Evolutionary conservation across 92 coral and sea anemone genomes (phyloP), one percentile per base, ranked within the genome.

Genomic region (Siderastrea siderea): DNA sequence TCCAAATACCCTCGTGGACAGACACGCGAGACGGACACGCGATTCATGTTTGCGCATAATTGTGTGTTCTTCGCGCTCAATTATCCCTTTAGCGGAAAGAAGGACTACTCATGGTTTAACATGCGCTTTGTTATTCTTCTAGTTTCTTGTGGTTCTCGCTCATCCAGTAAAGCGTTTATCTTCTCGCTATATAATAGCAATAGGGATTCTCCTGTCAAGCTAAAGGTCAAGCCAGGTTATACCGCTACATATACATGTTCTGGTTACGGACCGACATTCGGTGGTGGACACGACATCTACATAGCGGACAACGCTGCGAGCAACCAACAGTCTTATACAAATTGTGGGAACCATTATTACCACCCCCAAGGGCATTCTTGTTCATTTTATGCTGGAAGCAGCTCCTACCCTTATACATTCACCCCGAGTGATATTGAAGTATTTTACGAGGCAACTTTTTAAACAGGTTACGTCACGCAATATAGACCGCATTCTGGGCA

Each of bases 261-360:
- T 19, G 63, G 55, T 43, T 52, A 77, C 57, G 94, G 94, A 11
- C 94, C 94, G 8, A 78, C 90, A 7, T 91, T 91, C 70, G 94
- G 94, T 50, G 54, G 38, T 7, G 92, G 92, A 0, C 84, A 68
- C 61, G 94, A 91, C 47, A 67, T 87, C 9, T 44, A 44, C 47
- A 78, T 91, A 47, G 48, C 75, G 7, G 74, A 88, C 47, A 5
- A 69, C 26, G 91, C 90, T 49, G 19, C 60, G n/a, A 38, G 12
- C 74, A 87, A 71, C n/a, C 65, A 38, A 17, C 7, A 71, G 5
- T 92, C 95, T 6, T 79, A 49, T 12, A 63, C 90, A 1, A 38
- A 38, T 0, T 71, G 69, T 50, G 54, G 52, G 11, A 0, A 17
- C 0, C 11, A 69, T 4, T 87, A 87, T 44, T n/a, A 69, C 13